Conservation (phyloP, 2,888 invertebrate species). For the Colletes collaris region DNA sequence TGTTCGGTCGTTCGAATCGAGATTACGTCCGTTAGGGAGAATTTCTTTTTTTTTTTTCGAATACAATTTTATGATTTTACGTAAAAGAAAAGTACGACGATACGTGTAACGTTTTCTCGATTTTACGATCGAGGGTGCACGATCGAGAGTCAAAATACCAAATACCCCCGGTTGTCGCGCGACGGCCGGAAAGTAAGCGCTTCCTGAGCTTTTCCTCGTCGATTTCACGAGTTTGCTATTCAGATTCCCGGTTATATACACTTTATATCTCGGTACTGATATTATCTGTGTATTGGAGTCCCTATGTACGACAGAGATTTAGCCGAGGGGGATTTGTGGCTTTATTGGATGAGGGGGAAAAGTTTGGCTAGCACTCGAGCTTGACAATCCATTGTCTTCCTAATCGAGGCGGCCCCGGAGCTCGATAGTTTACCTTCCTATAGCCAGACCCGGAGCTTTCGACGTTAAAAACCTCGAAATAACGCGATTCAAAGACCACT, state of each 20-base stretch:
- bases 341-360: slow-evolving; percentile 46
- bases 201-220: slow-evolving; percentile 20
- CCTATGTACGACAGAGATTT: slow-evolving; percentile 31
- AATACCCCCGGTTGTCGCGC: slow-evolving; percentile 2
- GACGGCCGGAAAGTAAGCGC: slow-evolving; percentile 8
- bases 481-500: not conserved
- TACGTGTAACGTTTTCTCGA: not conserved
- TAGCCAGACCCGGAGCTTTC: not conserved
- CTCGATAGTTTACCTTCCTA: slow-evolving; percentile 1
- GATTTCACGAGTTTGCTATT: slow-evolving; percentile 38
- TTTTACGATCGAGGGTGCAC: not conserved
- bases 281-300: slow-evolving; percentile 39
- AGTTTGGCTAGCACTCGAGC: slow-evolving; percentile 39
- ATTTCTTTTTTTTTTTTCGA: not conserved
- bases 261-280: slow-evolving; percentile 39
- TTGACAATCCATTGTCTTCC: slow-evolving; percentile 38
- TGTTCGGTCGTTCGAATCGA: not conserved
- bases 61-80: too few species aligned
- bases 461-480: not conserved
- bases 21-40: not conserved
- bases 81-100: not conserved
- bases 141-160: slow-evolving; percentile 16
- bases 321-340: slow-evolving; percentile 33
- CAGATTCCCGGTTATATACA: slow-evolving; percentile 13
- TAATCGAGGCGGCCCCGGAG: slow-evolving; percentile 27